A percentile compares a stretch with the other conserved stretches of the same genome.
These are phyloP conservation scores for Cephalopachus bancanus DNA, from an alignment of 2,797 vertebrate genomes.

Conservation along the genomic window DNA sequence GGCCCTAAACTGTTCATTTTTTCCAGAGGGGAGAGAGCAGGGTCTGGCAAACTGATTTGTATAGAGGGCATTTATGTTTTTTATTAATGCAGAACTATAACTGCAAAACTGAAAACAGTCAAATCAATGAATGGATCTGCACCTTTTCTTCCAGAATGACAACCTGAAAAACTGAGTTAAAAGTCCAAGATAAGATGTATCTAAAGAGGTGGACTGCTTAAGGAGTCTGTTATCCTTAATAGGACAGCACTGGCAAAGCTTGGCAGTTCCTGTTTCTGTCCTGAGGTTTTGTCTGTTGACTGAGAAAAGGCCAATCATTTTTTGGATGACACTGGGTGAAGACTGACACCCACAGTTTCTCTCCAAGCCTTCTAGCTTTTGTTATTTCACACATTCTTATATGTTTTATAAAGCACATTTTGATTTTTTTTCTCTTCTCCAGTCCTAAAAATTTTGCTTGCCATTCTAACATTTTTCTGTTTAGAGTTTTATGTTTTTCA, in stretches of 20 bases:
- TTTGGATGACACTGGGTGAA: background rate
- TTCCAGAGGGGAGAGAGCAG: background rate
- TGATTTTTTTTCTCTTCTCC: background rate
- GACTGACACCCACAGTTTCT: background rate
- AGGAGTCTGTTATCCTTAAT: background rate
- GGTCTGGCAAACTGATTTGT: background rate
- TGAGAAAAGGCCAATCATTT: background rate
- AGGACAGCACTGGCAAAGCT: background rate
- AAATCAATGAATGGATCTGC: accelerated
- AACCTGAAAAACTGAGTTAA: background rate
- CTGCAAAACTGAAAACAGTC: background rate
- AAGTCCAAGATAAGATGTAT: background rate
- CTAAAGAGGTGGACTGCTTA: background rate
- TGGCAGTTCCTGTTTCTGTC: background rate
- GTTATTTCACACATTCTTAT: background rate
- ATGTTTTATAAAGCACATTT: background rate
- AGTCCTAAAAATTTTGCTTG: background rate
- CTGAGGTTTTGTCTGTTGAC: background rate
- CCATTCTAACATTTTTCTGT: background rate
- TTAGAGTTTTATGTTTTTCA: background rate
- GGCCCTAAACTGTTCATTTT: background rate
- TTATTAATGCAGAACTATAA: background rate
- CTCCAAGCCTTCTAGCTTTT: background rate
- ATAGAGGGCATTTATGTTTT: background rate
- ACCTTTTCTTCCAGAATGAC: background rate